phyloP scores from a whole-genome alignment of 2,888 invertebrate genomes.

The Serripes groenlandicus region DNA sequence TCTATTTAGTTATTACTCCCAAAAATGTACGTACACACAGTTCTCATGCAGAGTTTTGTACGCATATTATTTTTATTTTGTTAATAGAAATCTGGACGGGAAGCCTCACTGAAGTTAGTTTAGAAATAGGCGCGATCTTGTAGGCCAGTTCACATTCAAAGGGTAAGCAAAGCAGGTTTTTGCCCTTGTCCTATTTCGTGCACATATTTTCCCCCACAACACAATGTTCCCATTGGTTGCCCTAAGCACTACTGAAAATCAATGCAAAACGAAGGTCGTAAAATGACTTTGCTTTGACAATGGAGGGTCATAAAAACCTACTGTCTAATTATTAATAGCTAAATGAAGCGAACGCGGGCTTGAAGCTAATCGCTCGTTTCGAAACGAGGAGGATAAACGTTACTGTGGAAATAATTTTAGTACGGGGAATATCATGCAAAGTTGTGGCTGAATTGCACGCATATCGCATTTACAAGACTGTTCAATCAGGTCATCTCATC shows the following conservation, averaged over 20 bases:
- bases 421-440: constrained; percentile 10
- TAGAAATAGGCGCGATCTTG: no score
- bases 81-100: no score
- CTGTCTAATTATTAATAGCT: constrained; percentile 66
- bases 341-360: constrained; percentile 49
- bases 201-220: constrained; percentile 15
- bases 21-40: no score
- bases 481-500: neutral
- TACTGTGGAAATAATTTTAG: constrained; percentile 24
- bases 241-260: constrained; percentile 34
- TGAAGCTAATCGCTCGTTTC: constrained; percentile 26
- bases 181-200: constrained; percentile 14
- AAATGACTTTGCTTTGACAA: constrained; percentile 64
- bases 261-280: constrained; percentile 60
- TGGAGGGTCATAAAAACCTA: constrained; percentile 51
- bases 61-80: no score
- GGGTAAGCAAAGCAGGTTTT: neutral
- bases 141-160: no score
- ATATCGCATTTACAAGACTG: neutral
- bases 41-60: no score
- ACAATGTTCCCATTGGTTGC: constrained; percentile 41
- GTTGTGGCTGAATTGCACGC: constrained; percentile 11
- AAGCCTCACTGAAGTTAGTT: no score
- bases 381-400: constrained; percentile 16
- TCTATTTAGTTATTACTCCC: no score